These are phyloP conservation scores for Spilogale gracilis DNA, from an alignment of 2,113 vertebrate genomes.

Conservation along the genomic window DNA sequence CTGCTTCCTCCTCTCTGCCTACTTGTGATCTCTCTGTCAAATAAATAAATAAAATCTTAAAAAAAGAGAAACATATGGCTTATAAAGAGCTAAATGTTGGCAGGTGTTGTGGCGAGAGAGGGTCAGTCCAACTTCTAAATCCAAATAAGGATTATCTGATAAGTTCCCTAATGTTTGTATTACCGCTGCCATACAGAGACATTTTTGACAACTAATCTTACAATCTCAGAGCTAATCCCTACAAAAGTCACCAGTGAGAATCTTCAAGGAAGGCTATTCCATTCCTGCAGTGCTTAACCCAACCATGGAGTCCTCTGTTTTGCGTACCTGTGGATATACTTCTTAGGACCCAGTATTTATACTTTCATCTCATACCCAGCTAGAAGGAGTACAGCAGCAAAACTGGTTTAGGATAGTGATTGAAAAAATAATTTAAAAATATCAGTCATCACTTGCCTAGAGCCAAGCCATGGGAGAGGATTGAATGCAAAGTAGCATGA, in stretches of 20 bases:
- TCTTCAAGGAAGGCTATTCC: neutral
- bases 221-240: neutral
- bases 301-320: neutral
- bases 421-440: neutral
- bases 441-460: neutral
- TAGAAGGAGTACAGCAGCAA: neutral
- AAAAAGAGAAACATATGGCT: neutral
- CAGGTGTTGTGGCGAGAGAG: neutral
- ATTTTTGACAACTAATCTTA: conserved; percentile 41
- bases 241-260: neutral
- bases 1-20: too few species aligned
- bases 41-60: too few species aligned
- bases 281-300: neutral
- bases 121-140: conserved; percentile 7
- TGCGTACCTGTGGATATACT: neutral
- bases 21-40: too few species aligned
- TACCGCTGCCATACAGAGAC: neutral
- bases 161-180: conserved; percentile 14
- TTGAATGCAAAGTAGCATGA: neutral
- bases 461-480: neutral
- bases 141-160: neutral
- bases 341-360: neutral
- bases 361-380: neutral
- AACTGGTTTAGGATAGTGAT: conserved; percentile 20
- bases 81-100: neutral